phyloP scores from a whole-genome alignment of 1,140 invertebrate species.

The Cylas formicarius region DNA sequence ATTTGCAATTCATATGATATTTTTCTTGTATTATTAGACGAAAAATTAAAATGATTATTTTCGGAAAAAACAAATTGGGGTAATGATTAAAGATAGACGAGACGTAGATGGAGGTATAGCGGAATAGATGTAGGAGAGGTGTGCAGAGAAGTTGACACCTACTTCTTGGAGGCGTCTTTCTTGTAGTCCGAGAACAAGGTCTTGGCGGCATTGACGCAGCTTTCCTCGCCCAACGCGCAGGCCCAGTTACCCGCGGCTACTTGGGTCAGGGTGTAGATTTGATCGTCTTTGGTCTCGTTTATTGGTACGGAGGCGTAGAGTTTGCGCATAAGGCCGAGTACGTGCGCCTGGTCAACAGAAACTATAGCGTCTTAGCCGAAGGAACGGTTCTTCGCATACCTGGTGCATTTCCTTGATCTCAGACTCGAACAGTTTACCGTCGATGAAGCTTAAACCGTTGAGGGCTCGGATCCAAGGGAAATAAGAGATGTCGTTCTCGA shows the following conservation, averaged over 20 bases:
- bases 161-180: too few relatives aligned
- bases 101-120: too few relatives aligned
- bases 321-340: background rate
- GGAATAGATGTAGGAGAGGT: too few relatives aligned
- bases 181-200: slow-evolving; percentile 1
- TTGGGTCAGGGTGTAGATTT: background rate
- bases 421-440: background rate
- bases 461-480: slow-evolving; percentile 57
- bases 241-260: background rate
- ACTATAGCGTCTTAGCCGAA: too few relatives aligned
- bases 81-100: too few relatives aligned
- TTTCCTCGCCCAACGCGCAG: background rate
- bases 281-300: background rate
- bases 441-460: slow-evolving; percentile 25
- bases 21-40: too few relatives aligned
- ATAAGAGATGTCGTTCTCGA: slow-evolving; percentile 54
- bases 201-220: background rate
- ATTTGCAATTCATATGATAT: too few relatives aligned
- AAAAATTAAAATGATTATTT: too few relatives aligned
- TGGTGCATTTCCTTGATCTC: background rate
- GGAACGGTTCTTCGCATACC: too few relatives aligned
- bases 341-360: slow-evolving; percentile 2
- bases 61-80: too few relatives aligned
- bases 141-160: too few relatives aligned
- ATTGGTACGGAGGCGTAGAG: background rate